A percentile compares a stretch with the other conserved stretches of the same genome.
Evolutionary conservation across 2,888 invertebrate species (phyloP).

Genomic region (Priocnemis perturbator): DNA sequence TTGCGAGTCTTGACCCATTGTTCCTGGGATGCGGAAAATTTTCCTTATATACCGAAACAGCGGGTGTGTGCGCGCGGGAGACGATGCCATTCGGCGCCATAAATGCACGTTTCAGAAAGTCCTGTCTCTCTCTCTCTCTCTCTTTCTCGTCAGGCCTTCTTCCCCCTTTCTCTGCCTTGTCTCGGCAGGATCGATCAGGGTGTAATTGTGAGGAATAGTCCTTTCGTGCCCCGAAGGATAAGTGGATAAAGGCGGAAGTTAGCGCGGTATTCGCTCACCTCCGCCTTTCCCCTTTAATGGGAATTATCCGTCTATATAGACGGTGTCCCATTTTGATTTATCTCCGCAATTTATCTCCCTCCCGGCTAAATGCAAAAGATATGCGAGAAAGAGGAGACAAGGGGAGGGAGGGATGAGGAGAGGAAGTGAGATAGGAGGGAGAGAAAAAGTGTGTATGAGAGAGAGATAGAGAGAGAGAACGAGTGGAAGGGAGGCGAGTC

Average conservation of each 20-base stretch:
- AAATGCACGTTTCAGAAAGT: too few species aligned
- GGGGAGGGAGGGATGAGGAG: too few species aligned
- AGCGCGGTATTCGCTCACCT: slow-evolving; percentile 27
- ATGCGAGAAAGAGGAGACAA: slow-evolving; percentile 12
- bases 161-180: slow-evolving; percentile 19
- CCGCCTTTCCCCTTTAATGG: slow-evolving; percentile 41
- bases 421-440: too few species aligned
- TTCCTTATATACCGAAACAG: too few species aligned
- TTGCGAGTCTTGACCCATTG: too few species aligned
- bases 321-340: slow-evolving; percentile 50
- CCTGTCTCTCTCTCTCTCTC: background rate
- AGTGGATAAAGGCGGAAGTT: slow-evolving; percentile 58
- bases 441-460: too few species aligned
- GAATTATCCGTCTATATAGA: slow-evolving; percentile 46
- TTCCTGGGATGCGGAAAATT: too few species aligned
- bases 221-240: slow-evolving; percentile 58
- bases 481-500: background rate
- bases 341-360: slow-evolving; percentile 47
- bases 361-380: slow-evolving; percentile 41
- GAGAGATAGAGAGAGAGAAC: background rate
- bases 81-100: too few species aligned
- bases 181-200: slow-evolving; percentile 53
- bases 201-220: slow-evolving; percentile 63
- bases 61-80: too few species aligned
- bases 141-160: background rate